Evolutionary conservation across 2,797 vertebrate genomes (phyloP).

Genomic region (Scarus forsteni): DNA sequence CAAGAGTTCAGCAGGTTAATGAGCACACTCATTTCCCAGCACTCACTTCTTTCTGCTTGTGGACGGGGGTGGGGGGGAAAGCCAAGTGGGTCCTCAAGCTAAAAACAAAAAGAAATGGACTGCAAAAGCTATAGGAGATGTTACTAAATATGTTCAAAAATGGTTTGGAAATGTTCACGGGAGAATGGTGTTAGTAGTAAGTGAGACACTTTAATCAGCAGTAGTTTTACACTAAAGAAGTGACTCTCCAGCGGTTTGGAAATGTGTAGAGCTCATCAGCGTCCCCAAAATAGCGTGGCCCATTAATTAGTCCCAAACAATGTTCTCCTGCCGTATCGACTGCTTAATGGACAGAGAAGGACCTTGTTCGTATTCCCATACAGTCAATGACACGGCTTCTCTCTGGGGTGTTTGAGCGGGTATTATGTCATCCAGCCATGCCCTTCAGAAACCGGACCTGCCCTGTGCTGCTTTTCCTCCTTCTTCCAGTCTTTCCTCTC

Average conservation of each 20-base stretch:
- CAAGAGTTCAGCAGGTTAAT: slow-evolving; percentile 74
- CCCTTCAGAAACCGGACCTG: slow-evolving; percentile 82
- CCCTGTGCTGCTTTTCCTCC: slow-evolving; percentile 58
- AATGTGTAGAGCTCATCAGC: slow-evolving; percentile 79
- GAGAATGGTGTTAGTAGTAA: slow-evolving; percentile 39
- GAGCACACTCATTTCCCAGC: slow-evolving; percentile 58
- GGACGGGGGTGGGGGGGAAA: slow-evolving; percentile 10
- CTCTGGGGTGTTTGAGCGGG: slow-evolving; percentile 73
- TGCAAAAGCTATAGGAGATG: slow-evolving; percentile 6
- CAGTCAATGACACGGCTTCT: slow-evolving; percentile 80
- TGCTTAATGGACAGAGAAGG: slow-evolving; percentile 86
- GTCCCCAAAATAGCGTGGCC: slow-evolving; percentile 75
- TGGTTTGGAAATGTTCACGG: slow-evolving; percentile 3
- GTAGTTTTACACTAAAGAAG: slow-evolving; percentile 73
- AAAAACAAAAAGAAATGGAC: slow-evolving; percentile 24
- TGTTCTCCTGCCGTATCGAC: slow-evolving; percentile 85
- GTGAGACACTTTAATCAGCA: slow-evolving; percentile 72
- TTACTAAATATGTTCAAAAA: slow-evolving; percentile 16
- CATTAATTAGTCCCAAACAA: slow-evolving; percentile 87
- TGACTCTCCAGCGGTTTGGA: slow-evolving; percentile 77
- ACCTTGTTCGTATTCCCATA: slow-evolving; percentile 83
- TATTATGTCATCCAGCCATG: slow-evolving; percentile 84
- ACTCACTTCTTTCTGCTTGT: slow-evolving; percentile 25
- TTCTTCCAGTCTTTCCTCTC: slow-evolving; percentile 51
- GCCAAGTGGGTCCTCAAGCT: slow-evolving; percentile 16